phyloP scores from a whole-genome alignment of 2,113 vertebrate species.

The Boulengerochromis microlepis region DNA sequence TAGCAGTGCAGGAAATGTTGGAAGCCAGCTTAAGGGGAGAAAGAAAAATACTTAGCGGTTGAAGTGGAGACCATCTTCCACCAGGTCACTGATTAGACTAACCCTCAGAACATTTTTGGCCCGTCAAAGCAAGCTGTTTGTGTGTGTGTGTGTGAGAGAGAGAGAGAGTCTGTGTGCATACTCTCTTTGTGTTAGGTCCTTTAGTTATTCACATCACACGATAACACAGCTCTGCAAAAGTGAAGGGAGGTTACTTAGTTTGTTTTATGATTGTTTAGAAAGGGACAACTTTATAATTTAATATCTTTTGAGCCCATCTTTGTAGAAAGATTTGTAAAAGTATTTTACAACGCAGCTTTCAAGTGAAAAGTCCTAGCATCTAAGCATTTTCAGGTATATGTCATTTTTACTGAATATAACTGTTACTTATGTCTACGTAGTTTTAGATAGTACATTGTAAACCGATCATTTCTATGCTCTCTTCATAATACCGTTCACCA shows the following conservation, averaged over 20 bases:
- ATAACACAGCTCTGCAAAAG: background rate
- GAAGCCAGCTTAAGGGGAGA: constrained; percentile 31
- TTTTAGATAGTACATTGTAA: background rate
- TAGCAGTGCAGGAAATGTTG: constrained; percentile 37
- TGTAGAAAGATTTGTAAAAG: background rate
- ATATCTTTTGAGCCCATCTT: background rate
- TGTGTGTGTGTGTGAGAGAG: background rate
- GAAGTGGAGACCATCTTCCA: constrained; percentile 52
- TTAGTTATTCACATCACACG: background rate
- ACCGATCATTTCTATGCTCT: background rate
- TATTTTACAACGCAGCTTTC: background rate
- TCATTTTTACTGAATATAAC: background rate
- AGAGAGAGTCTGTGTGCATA: background rate
- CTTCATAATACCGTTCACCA: background rate
- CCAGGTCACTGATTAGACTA: constrained; percentile 39
- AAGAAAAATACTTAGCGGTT: constrained; percentile 42
- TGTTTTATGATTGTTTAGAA: background rate
- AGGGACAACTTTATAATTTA: background rate
- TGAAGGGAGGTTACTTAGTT: background rate
- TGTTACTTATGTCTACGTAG: background rate
- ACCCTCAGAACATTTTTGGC: constrained; percentile 8
- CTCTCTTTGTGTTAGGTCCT: background rate
- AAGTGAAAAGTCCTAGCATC: background rate
- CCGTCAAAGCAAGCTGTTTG: background rate
- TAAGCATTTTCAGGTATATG: background rate